These are phyloP conservation scores for Leptopilina syphax DNA, from an alignment of 2,888 invertebrate species.

Conservation along the genomic window DNA sequence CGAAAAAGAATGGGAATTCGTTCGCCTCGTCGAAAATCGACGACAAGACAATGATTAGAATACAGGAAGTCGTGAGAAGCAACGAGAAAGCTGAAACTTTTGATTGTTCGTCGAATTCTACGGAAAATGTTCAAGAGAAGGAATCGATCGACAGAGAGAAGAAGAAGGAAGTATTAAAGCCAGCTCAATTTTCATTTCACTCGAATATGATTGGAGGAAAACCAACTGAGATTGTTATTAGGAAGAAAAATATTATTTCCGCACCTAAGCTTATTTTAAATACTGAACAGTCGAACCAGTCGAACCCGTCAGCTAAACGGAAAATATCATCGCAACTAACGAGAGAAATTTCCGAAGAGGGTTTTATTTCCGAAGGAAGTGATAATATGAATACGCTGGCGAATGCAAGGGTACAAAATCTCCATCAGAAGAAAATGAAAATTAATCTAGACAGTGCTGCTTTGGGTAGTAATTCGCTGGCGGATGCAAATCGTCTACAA, in stretches of 20 bases:
- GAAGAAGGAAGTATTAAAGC: constrained; percentile 15
- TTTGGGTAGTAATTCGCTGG: too few species aligned
- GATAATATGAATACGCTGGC: background rate
- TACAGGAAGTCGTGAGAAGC: constrained; percentile 42
- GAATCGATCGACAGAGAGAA: background rate
- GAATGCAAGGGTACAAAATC: background rate
- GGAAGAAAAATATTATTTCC: background rate
- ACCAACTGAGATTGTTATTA: background rate
- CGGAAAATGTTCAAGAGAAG: background rate
- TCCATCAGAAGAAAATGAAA: background rate
- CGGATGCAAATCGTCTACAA: too few species aligned
- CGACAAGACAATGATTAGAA: constrained; percentile 37
- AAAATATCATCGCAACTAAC: background rate
- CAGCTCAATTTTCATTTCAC: constrained; percentile 34
- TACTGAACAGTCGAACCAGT: background rate
- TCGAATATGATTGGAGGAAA: too few species aligned
- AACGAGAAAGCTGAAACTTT: constrained; percentile 19
- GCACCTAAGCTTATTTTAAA: constrained; percentile 2
- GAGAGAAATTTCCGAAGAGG: background rate
- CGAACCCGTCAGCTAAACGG: background rate
- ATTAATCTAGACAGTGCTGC: too few species aligned
- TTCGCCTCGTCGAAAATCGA: background rate
- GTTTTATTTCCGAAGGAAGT: background rate
- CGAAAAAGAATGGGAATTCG: background rate
- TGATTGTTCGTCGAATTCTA: background rate